Evolutionary conservation across 2,888 invertebrate species (phyloP).

Genomic region (Machimus atricapillus): DNA sequence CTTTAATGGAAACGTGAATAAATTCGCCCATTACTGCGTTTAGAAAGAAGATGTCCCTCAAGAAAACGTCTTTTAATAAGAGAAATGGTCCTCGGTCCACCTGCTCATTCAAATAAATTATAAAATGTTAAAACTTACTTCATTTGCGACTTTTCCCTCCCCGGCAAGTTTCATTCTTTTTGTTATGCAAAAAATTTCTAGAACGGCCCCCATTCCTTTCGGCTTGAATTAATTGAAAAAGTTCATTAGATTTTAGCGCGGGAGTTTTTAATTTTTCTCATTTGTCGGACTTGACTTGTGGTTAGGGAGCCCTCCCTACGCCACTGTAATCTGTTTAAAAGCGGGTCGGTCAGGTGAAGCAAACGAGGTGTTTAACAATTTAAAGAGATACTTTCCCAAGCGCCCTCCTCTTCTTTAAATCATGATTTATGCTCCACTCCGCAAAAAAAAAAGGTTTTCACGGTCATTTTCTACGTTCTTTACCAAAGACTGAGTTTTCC

Average conservation of each 20-base stretch:
- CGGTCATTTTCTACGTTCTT: not conserved
- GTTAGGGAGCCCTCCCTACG: not conserved
- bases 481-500: not conserved
- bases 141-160: not conserved
- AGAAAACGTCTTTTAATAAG: not conserved
- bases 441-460: not conserved
- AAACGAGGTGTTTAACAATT: not conserved
- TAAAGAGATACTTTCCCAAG: not conserved
- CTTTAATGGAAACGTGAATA: not conserved
- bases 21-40: not conserved
- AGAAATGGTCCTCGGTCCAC: not conserved
- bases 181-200: not conserved
- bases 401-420: not conserved
- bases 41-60: not conserved
- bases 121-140: not conserved
- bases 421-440: not conserved
- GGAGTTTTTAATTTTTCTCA: not conserved
- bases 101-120: not conserved
- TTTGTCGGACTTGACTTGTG: not conserved
- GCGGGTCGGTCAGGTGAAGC: not conserved
- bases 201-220: not conserved
- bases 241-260: not conserved
- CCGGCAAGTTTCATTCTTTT: not conserved
- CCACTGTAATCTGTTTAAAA: not conserved
- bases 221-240: not conserved